Percentiles rank a stretch among this genome's conserved stretches.
Evolutionary conservation across 92 coral and sea anemone species (phyloP).

Genomic region (Palythoa caribaeorum): DNA sequence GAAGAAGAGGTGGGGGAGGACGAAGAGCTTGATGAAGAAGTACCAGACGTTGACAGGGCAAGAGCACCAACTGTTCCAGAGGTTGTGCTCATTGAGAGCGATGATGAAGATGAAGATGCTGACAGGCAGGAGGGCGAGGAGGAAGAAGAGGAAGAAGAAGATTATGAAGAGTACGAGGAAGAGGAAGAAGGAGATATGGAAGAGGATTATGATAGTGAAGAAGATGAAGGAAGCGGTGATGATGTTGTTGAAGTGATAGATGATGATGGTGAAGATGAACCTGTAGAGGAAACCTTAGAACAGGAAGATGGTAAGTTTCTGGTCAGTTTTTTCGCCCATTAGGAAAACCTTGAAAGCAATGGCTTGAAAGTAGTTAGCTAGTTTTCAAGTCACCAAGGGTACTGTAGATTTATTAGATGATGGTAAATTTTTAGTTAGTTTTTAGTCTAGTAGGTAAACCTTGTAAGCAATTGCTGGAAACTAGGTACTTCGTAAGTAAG

Average conservation of each 20-base stretch:
- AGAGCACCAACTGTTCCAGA: slow-evolving; percentile 66
- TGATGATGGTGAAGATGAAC: slow-evolving; percentile 59
- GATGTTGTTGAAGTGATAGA: slow-evolving; percentile 56
- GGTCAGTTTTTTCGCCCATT: background rate
- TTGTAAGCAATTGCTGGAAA: too few species aligned
- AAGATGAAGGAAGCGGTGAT: slow-evolving; percentile 48
- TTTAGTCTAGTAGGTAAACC: too few species aligned
- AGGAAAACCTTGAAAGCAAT: too few species aligned
- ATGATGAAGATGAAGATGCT: slow-evolving; percentile 72
- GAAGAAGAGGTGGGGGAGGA: slow-evolving; percentile 38
- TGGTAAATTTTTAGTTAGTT: too few species aligned
- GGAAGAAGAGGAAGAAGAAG: slow-evolving; percentile 58
- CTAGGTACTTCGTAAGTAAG: too few species aligned
- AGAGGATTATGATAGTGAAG: slow-evolving; percentile 44
- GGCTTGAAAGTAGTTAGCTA: too few species aligned
- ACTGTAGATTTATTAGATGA: too few species aligned
- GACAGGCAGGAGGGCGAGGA: slow-evolving; percentile 58
- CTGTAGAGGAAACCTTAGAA: slow-evolving; percentile 47
- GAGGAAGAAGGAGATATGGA: slow-evolving; percentile 36
- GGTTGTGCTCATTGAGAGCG: slow-evolving; percentile 88
- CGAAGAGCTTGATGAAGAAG: slow-evolving; percentile 62
- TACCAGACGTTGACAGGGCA: slow-evolving; percentile 62
- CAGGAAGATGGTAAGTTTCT: background rate
- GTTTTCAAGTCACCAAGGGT: too few species aligned
- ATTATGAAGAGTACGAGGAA: background rate